Percentiles rank a stretch among this genome's conserved stretches.
These are phyloP conservation scores for Bubo bubo DNA, from an alignment of 2,113 vertebrate species.

Conservation along the genomic window DNA sequence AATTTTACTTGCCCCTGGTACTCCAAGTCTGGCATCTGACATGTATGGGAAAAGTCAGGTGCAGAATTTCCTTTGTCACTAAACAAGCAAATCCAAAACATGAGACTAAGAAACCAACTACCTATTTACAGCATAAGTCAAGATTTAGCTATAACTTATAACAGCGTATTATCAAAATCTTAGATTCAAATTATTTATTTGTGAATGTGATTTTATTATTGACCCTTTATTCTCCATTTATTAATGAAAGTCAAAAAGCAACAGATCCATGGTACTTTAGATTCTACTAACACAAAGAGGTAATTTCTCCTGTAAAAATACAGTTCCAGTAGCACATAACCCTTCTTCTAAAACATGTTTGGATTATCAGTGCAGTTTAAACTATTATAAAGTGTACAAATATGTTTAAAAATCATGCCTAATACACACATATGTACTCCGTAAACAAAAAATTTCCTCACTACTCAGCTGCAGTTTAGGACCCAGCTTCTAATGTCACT, in stretches of 20 bases:
- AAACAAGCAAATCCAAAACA: not conserved
- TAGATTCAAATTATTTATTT: not conserved
- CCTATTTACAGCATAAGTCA: not conserved
- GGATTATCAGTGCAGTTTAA: not conserved
- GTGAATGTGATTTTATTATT: not conserved
- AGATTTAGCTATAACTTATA: not conserved
- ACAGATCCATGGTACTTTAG: not conserved
- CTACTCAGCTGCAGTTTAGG: not conserved
- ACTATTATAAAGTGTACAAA: not conserved
- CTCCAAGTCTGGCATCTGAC: not conserved
- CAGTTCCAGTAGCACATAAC: not conserved
- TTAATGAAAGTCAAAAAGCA: not conserved
- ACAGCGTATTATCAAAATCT: not conserved
- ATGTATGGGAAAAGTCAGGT: not conserved
- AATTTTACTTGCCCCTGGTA: not conserved
- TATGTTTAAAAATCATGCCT: not conserved
- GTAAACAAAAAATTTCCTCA: not conserved
- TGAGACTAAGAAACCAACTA: not conserved
- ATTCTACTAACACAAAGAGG: not conserved
- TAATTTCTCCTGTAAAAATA: not conserved
- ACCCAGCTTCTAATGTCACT: not conserved
- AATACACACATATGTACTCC: not conserved
- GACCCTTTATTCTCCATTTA: not conserved
- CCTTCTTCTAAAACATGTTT: not conserved
- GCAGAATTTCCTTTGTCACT: not conserved